Conservation (phyloP, 2,113 vertebrate species). For the Delphinus delphis region DNA sequence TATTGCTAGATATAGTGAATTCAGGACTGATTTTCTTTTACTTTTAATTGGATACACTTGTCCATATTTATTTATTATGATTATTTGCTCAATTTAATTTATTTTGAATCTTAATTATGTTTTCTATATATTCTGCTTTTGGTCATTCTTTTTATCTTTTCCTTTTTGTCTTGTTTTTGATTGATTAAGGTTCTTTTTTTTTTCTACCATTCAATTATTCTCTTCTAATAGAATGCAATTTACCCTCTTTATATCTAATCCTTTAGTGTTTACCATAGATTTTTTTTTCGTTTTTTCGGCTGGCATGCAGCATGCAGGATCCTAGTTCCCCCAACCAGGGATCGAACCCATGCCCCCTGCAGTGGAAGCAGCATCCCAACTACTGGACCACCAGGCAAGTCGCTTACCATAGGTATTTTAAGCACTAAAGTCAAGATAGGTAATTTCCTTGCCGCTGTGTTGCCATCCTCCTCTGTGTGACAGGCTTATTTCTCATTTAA, state of each 20-base stretch:
- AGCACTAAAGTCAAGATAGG: neutral
- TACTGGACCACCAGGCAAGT: neutral
- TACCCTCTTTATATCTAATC: neutral
- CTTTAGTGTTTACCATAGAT: neutral
- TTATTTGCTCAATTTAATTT: neutral
- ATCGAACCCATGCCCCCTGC: neutral
- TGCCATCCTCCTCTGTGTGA: neutral
- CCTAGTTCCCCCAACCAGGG: neutral
- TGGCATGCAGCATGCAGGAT: neutral
- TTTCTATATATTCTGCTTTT: neutral
- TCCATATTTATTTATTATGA: neutral
- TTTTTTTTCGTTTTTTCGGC: neutral
- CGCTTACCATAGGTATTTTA: neutral
- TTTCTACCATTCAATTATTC: neutral
- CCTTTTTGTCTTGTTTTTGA: neutral
- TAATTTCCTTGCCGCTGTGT: neutral
- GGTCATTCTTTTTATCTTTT: neutral
- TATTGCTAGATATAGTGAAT: neutral
- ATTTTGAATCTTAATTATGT: neutral
- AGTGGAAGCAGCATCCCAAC: neutral
- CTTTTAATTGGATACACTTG: neutral
- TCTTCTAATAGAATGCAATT: neutral
- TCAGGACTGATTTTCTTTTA: neutral
- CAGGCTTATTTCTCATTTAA: neutral
- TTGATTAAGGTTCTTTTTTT: neutral